Percentiles rank a stretch among this genome's conserved stretches.
Conservation (phyloP, 2,888 invertebrate genomes). For the Apocheima hispidaria region DNA sequence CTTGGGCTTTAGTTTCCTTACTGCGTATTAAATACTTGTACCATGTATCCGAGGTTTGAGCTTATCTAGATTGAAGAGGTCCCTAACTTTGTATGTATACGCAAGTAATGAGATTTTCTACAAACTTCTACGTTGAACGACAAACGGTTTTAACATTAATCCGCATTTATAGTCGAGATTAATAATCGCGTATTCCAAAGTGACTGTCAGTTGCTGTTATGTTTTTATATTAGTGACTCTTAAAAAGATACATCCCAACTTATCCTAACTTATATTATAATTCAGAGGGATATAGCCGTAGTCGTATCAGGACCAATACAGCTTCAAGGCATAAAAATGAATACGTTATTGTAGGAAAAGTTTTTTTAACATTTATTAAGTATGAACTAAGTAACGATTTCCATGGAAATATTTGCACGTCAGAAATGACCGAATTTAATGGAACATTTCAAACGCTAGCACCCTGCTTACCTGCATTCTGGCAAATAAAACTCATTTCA, state of each 20-base stretch:
- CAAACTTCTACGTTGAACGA: slow-evolving; percentile 43
- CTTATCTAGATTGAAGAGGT: slow-evolving; percentile 59
- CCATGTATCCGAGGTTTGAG: slow-evolving; percentile 38
- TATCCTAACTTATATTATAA: no score
- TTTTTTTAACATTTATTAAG: no score
- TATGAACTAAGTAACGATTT: no score
- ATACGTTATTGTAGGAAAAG: no score
- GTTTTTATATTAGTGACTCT: slow-evolving; percentile 22
- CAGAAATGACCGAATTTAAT: no score
- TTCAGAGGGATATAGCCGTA: no score
- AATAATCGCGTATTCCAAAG: slow-evolving; percentile 5
- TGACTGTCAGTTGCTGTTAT: slow-evolving; percentile 13
- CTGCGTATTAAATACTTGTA: slow-evolving; percentile 4
- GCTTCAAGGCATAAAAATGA: no score
- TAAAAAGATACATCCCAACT: slow-evolving; percentile 24
- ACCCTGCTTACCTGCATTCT: no score
- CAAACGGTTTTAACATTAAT: slow-evolving; percentile 37
- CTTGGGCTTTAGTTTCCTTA: not conserved
- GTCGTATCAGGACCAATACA: no score
- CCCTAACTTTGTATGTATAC: slow-evolving; percentile 51
- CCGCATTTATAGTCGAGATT: slow-evolving; percentile 31
- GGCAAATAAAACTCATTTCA: no score
- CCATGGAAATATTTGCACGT: no score
- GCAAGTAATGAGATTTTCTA: slow-evolving; percentile 59
- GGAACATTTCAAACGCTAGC: no score